phyloP scores from a whole-genome alignment of 2,113 vertebrate species.

The Oryzias javanicus region DNA sequence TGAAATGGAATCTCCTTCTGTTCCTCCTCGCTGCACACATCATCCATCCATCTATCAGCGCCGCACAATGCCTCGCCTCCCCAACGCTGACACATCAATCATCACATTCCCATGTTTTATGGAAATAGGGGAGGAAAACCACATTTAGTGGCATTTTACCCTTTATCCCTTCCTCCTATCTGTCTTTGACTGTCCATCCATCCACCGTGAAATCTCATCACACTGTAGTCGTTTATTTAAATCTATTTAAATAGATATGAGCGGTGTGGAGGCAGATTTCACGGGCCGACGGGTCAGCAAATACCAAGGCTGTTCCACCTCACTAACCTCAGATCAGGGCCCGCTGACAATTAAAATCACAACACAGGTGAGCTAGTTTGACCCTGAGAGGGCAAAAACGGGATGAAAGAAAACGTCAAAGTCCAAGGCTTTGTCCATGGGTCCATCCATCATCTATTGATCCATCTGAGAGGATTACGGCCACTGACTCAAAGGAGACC shows the following conservation, averaged over 20 bases:
- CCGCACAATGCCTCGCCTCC: constrained; percentile 33
- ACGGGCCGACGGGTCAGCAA: constrained; percentile 55
- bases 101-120: constrained; percentile 53
- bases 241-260: constrained; percentile 70
- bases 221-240: constrained; percentile 52
- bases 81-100: constrained; percentile 59
- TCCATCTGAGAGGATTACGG: not conserved
- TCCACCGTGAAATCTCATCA: constrained; percentile 29
- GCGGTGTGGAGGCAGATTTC: constrained; percentile 43
- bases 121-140: constrained; percentile 48
- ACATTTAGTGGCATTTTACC: constrained; percentile 53
- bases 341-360: constrained; percentile 44
- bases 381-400: constrained; percentile 3
- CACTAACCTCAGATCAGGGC: constrained; percentile 31
- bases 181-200: constrained; percentile 18
- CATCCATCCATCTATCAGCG: constrained; percentile 56
- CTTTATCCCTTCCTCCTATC: constrained; percentile 20
- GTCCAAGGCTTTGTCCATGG: not conserved
- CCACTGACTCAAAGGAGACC: too few relatives aligned
- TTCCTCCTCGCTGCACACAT: constrained; percentile 65
- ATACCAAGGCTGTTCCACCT: constrained; percentile 62
- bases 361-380: constrained; percentile 49
- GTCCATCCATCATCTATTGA: constrained; percentile 9
- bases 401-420: not conserved
- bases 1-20: constrained; percentile 67